Base-by-base conservation (phyloP, 1,140 invertebrate genomes). In the Danaus plexippus region DNA sequence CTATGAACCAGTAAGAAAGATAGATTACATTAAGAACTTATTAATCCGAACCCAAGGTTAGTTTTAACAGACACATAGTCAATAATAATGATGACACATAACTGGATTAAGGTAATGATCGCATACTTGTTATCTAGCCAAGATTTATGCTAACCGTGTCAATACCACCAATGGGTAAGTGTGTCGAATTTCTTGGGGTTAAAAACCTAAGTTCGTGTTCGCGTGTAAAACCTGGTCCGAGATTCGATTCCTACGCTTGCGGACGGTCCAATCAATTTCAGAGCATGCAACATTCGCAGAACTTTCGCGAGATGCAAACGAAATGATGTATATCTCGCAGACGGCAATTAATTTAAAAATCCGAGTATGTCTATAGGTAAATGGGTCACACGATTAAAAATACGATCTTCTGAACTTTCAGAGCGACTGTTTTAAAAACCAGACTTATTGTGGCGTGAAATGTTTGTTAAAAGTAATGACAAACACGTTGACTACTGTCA, bases 221-320 rank as follows among this genome's bases (percentile, higher is more conserved):
- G 22, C 22, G 22, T 32, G 22, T 32, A 32, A 32, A 32, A 32
- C 22, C 22, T 32, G 22, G 22, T 32, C 22, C 5, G 22, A 32
- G 63, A 73, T 72, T 77, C 65, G 55, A 76, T 75, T 77, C 69
- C 73, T 70, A 73, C 70, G 72, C 66, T 67, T 52, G 59, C 58
- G 57, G 69, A 75, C 75, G 61, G 58, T 61, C 59, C 70, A 73
- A 83, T 80, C 80, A 77, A 79, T 83, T 77, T 75, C 66, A 64
- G 70, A 66, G 71, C 69, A 74, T 76, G 73, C 69, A 57, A 70
- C 58, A 64, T 75, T 76, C 71, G 71, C 67, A 67, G 73, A 82
- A 85, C 75, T 85, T 80, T 83, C 79, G 71, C 78, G 71, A 68
- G 72, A 67, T 75, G 72, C 75, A 80, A 72, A 59, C 52, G 54